Base-by-base conservation (phyloP, 2,113 vertebrate species). In the Engraulis encrasicolus region DNA sequence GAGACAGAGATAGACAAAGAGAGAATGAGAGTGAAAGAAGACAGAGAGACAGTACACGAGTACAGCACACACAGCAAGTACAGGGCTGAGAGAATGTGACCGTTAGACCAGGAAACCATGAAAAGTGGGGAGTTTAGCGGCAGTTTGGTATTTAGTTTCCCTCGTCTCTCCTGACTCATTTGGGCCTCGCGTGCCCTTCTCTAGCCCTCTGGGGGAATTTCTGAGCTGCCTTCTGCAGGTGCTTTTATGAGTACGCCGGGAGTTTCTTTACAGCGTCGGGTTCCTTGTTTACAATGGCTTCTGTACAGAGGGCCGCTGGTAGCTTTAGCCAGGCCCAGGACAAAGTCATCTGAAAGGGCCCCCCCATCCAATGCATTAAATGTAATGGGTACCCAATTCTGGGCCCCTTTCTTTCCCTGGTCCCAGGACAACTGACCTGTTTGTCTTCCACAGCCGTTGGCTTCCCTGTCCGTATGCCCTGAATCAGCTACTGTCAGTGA, bases 71-170 rank as follows among this genome's bases (percentile, higher is more conserved):
- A 71, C 34, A 20, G 19, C 77, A 89, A 85, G 78, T 83, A 83
- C 86, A 82, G 77, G 87, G 87, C 81, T 89, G 82, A 90, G 85
- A 93, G n/a, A 50, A 86, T 89, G 86, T 79, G 88, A 91, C 92
- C 78, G 94, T 94, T 94, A 89, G 86, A 87, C 89, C 92, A 95
- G 94, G 93, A 95, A 95, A 95, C 93, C 89, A 89, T 93, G 91
- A 93, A 92, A 90, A 90, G 89, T 90, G 89, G 81, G 90, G 89
- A 93, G 91, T 74, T 74, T 15, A 87, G 91, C 86, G 91, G 80
- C 91, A 89, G 93, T 90, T 91, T 74, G 34, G 87, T 84, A 86
- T 92, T 91, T 92, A 88, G 88, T 95, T 94, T 94, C 92, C 90
- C 93, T 89, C 90, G 87, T 85, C 83, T 49, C 82, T 85, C 92